These are phyloP conservation scores for Tympanoctomys barrerae DNA, from an alignment of 2,797 vertebrate species.

Conservation along the genomic window DNA sequence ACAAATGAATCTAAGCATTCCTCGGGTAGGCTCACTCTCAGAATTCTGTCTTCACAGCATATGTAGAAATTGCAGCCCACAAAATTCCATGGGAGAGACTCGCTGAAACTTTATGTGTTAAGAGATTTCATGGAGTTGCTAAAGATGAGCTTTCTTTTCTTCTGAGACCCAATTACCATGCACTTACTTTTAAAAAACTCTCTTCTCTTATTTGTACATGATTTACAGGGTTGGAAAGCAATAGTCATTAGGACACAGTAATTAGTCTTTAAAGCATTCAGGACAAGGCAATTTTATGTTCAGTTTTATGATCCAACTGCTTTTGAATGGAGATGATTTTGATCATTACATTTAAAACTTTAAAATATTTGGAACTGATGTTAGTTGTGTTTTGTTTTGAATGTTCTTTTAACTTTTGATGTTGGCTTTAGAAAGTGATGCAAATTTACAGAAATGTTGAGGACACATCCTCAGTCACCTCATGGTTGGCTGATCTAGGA, in stretches of 20 bases:
- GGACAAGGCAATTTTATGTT: slow-evolving; percentile 39
- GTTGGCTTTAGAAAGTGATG: background rate
- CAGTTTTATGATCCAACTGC: slow-evolving; percentile 56
- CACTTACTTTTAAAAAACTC: slow-evolving; percentile 32
- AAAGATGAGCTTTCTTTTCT: slow-evolving; percentile 38
- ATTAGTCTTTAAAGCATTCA: slow-evolving; percentile 67
- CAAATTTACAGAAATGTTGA: background rate
- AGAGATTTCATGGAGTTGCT: background rate
- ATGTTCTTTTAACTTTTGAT: background rate
- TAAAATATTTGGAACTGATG: slow-evolving; percentile 36
- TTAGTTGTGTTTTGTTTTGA: background rate
- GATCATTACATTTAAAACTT: slow-evolving; percentile 39
- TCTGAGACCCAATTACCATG: slow-evolving; percentile 62
- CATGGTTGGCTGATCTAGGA: background rate
- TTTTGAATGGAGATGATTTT: slow-evolving; percentile 55
- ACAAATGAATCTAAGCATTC: background rate
- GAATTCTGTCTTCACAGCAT: background rate
- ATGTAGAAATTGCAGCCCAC: background rate
- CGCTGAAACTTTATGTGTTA: background rate
- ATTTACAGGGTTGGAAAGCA: slow-evolving; percentile 52
- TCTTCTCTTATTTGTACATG: slow-evolving; percentile 46
- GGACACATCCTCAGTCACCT: background rate
- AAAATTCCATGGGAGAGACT: background rate
- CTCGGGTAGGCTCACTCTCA: background rate
- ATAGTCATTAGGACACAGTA: slow-evolving; percentile 56